Evolutionary conservation across 1,140 invertebrate species (phyloP).

Genomic region (Euglossa dilemma): DNA sequence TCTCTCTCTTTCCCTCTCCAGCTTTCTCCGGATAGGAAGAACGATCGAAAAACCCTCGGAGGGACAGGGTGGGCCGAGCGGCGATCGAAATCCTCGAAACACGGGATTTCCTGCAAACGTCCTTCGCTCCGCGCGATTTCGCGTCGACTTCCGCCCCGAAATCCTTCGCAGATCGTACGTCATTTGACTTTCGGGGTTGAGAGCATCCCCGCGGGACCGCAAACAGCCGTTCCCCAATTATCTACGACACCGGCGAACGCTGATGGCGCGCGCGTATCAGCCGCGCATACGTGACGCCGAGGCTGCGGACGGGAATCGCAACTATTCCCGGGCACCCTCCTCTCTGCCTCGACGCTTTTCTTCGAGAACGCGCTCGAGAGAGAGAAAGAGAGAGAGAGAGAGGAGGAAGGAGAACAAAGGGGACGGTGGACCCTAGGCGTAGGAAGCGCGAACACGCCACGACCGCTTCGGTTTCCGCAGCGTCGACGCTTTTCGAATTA

Average conservation of each 20-base stretch:
- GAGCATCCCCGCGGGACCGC: constrained; percentile 70
- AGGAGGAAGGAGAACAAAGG: constrained; percentile 19
- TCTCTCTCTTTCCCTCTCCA: too few species aligned
- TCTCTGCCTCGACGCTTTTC: too few species aligned
- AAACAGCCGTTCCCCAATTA: constrained; percentile 73
- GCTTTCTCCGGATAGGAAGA: background rate
- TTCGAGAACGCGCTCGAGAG: background rate
- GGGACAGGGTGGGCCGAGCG: background rate
- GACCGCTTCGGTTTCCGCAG: constrained; percentile 73
- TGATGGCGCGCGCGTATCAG: constrained; percentile 63
- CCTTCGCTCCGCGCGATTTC: constrained; percentile 30
- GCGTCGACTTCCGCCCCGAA: background rate
- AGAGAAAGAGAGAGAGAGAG: constrained; percentile 16
- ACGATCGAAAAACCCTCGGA: background rate
- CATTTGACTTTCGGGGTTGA: constrained; percentile 16
- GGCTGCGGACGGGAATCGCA: constrained; percentile 26
- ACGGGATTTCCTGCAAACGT: background rate
- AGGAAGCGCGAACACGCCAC: constrained; percentile 56
- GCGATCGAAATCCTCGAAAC: background rate
- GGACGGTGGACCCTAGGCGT: constrained; percentile 38
- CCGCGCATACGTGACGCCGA: constrained; percentile 68
- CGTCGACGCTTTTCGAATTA: constrained; percentile 77
- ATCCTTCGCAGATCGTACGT: constrained; percentile 43
- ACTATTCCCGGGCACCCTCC: constrained; percentile 17
- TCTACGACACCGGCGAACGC: constrained; percentile 54